phyloP scores from a whole-genome alignment of 2,113 vertebrate species.

The Gobio gobio region DNA sequence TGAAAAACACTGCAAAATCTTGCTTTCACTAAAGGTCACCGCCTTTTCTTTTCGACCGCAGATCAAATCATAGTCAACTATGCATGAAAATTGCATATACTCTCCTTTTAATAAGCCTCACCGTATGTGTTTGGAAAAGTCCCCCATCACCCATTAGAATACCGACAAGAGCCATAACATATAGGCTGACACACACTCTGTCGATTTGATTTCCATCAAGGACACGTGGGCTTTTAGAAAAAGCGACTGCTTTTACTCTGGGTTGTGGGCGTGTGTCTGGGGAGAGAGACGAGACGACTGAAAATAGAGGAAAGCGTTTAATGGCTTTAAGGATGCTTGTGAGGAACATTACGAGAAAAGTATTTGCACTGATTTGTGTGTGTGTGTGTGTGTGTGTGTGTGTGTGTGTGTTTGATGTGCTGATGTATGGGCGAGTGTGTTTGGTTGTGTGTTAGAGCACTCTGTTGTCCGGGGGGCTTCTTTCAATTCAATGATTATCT shows the following conservation, averaged over 20 bases:
- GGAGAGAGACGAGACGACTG: not conserved
- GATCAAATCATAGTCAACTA: constrained; percentile 36
- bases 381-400: constrained; percentile 1
- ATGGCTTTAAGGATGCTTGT: not conserved
- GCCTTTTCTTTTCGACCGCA: too few species aligned
- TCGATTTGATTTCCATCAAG: constrained; percentile 26
- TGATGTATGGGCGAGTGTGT: not conserved
- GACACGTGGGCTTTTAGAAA: constrained; percentile 10
- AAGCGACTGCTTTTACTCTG: constrained; percentile 1
- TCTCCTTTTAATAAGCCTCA: not conserved
- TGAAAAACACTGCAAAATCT: too few species aligned
- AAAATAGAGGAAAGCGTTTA: constrained; percentile 8
- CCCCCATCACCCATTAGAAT: not conserved
- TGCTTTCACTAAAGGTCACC: too few species aligned
- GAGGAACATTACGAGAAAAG: not conserved
- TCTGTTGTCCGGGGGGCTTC: not conserved
- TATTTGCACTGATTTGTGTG: not conserved
- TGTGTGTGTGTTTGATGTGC: not conserved
- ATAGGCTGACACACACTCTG: not conserved
- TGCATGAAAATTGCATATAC: not conserved
- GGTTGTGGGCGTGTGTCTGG: constrained; percentile 6
- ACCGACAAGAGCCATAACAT: not conserved
- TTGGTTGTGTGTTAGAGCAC: not conserved
- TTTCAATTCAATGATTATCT: constrained; percentile 34
- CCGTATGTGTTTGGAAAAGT: not conserved